Conservation (phyloP, 2,113 vertebrate genomes). For the Urocolius indicus region DNA sequence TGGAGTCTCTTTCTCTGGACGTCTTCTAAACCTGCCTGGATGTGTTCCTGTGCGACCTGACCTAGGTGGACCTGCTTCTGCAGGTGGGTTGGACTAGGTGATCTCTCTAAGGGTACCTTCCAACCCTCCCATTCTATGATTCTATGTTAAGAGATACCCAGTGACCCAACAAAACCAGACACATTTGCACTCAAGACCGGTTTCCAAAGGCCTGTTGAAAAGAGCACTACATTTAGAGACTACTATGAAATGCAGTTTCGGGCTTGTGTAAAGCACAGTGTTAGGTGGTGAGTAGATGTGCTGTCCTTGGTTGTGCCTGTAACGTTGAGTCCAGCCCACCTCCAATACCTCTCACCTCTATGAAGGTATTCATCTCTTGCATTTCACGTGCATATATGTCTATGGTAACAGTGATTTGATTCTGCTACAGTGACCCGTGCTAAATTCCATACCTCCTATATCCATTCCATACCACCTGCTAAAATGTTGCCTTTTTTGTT, state of each 20-base stretch:
- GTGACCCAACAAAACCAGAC: neutral
- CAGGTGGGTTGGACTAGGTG: too few species aligned
- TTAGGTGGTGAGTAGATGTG: neutral
- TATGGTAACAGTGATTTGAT: neutral
- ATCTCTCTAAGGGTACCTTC: too few species aligned
- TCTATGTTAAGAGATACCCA: neutral
- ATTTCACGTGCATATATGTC: neutral
- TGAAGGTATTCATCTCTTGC: neutral
- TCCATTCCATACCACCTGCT: neutral
- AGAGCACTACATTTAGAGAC: neutral
- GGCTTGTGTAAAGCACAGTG: accelerated
- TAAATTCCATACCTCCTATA: neutral
- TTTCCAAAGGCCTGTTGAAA: neutral
- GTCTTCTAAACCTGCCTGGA: too few species aligned
- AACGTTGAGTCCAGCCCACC: neutral
- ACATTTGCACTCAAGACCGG: neutral
- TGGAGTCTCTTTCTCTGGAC: too few species aligned
- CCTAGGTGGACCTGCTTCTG: too few species aligned
- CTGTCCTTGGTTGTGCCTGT: too few species aligned
- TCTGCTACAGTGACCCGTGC: neutral
- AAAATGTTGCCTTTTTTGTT: neutral
- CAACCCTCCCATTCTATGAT: too few species aligned
- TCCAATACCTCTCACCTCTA: neutral
- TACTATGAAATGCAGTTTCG: neutral
- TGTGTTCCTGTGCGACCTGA: too few species aligned